Base-by-base conservation (phyloP, 2,797 vertebrate species). In the Hephaestus fuliginosus region DNA sequence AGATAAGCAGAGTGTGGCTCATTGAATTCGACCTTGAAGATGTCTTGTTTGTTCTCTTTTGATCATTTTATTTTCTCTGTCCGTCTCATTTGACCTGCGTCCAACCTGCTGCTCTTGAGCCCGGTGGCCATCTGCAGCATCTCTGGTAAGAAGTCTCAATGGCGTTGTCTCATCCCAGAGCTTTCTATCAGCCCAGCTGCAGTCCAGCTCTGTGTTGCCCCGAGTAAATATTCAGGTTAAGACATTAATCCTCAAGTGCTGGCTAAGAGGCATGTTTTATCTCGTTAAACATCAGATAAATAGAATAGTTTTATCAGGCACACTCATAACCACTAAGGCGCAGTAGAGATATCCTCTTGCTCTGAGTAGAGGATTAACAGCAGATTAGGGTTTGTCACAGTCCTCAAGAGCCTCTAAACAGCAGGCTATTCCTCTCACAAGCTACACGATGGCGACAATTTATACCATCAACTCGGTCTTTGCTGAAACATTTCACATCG, bases 311-410 rank as follows among this genome's bases (percentile, higher is more conserved):
- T 87, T 80, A 89, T 90, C 57, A 64, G 72, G 51, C 70, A 28
- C 71, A 46, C 71, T 78, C 62, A 53, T 74, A 78, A 83, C 74
- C 2, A 28, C 69, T 43, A 61, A 82, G 74, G 78, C 87, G 82
- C 70, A 86, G 67, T 17, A 78, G 46, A 78, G 67, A 84, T 84
- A 82, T 87, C 80, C 68, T 89, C 84, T 78, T 76, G 80, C 81
- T 83, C 78, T 61, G 67, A 90, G 79, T 70, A 78, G 83, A 82
- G 88, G 91, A 89, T 93, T 93, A 92, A 74, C 85, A 82, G 56
- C 82, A 92, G 91, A 92, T 94, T 90, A 93, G 70, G n/a, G 61
- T 88, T 89, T 86, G 84, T 89, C 83, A 88, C 74, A 67, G 85
- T 71, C 83, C 74, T 86, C 49, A 88, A 86, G 85, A 80, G 71